Evolutionary conservation across 1,140 invertebrate genomes (phyloP).

Genomic region (Bombus superbus): DNA sequence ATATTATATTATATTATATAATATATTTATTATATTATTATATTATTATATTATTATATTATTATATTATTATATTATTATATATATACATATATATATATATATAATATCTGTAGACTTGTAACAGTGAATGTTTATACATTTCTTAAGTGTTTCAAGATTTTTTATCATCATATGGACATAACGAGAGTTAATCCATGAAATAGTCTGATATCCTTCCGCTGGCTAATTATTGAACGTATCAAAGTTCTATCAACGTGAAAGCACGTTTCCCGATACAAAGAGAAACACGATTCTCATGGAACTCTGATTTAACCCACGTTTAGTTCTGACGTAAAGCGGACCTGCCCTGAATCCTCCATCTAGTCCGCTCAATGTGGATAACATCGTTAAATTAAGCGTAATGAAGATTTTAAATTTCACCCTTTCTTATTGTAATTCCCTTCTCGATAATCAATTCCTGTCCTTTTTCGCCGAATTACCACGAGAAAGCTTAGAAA

Average conservation of each 20-base stretch:
- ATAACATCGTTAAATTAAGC: neutral
- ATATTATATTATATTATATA: too few species aligned
- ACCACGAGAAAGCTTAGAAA: neutral
- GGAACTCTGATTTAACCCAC: neutral
- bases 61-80: too few species aligned
- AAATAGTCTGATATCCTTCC: neutral
- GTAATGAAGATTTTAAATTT: neutral
- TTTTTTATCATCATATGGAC: neutral
- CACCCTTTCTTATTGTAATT: neutral
- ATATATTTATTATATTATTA: too few species aligned
- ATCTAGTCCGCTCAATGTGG: too few species aligned
- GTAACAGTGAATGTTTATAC: neutral
- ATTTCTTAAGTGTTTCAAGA: neutral
- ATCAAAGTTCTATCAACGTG: neutral
- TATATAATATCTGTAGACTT: neutral
- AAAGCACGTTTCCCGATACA: neutral
- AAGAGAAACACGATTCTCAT: constrained; percentile 3
- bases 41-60: too few species aligned
- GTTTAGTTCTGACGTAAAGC: constrained; percentile 17
- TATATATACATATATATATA: too few species aligned
- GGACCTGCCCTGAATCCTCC: neutral
- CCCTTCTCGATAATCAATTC: neutral
- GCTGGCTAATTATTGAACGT: neutral
- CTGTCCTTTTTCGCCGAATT: neutral
- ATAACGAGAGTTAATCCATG: neutral